Evolutionary conservation across 64 coral and sea anemone genomes (phyloP), one percentile per base, ranked within the genome.

Genomic region (Montipora efflorescens): DNA sequence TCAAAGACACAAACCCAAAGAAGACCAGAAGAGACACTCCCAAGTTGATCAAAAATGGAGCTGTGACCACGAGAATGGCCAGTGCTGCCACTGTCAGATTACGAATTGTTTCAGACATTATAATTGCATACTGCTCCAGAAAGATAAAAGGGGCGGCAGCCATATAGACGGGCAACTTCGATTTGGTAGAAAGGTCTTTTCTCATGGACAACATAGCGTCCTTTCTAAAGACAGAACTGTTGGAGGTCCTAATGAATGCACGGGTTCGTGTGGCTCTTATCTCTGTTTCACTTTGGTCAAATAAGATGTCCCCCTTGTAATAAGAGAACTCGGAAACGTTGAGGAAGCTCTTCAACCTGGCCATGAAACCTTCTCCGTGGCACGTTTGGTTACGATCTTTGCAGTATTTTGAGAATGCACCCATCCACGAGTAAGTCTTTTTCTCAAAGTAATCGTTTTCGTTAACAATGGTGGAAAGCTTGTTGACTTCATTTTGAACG

Each of bases 171-270:
- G 51, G 52, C 1, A 98, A 76, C 83, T 87, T 68, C n/a, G 89
- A 83, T 58, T 94, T 92, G 8, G 50, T 64, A 5, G 69, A 23
- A 7, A 98, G 61, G 21, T 98, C 93, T 48, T 84, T 50, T 3
- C 96, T 83, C 43, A 98, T 16, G 13, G 92, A 84, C n/a, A 89
- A 5, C 96, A 98, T 95, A 1, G 92, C 89, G 75, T 98, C 96
- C 66, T 93, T 78, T 22, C 89, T 84, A 45, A 89, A 81, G 0
- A 98, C 74, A 15, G 96, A 95, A 45, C 71, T 81, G 3, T 16
- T 4, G 1, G 95, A 87, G 88, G 86, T 86, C 75, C 87, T 48
- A 7, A 92, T 96, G 85, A 77, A 96, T 46, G 81, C 78, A 76
- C 83, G 18, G 3, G 90, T 52, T 20, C 93, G 89, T 23, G 96